phyloP scores from a whole-genome alignment of 2,888 invertebrate species.

The Eulithis prunata region DNA sequence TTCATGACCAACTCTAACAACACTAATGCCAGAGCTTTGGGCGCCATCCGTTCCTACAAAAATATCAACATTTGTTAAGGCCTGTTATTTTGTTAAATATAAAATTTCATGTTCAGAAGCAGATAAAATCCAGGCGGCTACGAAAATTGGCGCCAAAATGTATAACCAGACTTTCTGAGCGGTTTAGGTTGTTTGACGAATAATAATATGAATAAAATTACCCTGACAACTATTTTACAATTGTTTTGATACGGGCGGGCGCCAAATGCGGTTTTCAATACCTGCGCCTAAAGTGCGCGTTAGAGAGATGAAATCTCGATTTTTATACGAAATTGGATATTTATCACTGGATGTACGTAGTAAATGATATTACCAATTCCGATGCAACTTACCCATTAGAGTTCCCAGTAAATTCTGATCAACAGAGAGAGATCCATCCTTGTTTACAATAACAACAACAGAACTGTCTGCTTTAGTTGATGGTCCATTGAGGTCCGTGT shows the following conservation, averaged over 20 bases:
- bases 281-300: not conserved
- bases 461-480: slow-evolving; percentile 86
- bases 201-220: not conserved
- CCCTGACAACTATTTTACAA: not conserved
- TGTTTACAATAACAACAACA: slow-evolving; percentile 93
- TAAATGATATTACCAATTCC: not conserved
- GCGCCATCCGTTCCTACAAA: slow-evolving; percentile 76
- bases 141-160: slow-evolving; percentile 48
- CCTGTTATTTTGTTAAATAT: not conserved
- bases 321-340: not conserved
- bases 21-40: slow-evolving; percentile 86
- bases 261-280: not conserved
- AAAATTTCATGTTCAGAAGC: not conserved
- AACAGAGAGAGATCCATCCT: slow-evolving; percentile 92
- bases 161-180: not conserved
- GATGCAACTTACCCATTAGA: slow-evolving; percentile 87
- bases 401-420: slow-evolving; percentile 92
- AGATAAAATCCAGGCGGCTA: slow-evolving; percentile 3
- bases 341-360: not conserved
- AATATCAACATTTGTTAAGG: not conserved
- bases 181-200: not conserved
- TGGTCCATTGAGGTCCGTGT: slow-evolving; percentile 81
- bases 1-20: slow-evolving; percentile 83
- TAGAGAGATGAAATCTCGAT: not conserved
- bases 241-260: not conserved